Percentiles rank a stretch among this genome's conserved stretches.
These are phyloP conservation scores for Rhamnusium bicolor DNA, from an alignment of 2,888 invertebrate species.

Conservation along the genomic window DNA sequence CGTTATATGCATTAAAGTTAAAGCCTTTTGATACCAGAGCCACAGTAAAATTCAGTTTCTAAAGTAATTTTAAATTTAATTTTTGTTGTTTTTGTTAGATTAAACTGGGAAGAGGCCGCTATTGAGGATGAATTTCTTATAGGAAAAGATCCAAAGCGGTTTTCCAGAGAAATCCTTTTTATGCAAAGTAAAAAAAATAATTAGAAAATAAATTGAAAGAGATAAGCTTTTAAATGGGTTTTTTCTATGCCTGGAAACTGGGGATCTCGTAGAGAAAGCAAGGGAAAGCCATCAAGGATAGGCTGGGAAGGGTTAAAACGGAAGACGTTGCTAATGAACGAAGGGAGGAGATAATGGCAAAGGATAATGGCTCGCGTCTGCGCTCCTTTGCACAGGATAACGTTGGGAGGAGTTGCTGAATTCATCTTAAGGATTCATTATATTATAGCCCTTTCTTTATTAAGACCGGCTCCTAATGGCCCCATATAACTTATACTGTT, in stretches of 20 bases:
- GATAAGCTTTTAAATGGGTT: slow-evolving; percentile 37
- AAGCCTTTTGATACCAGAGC: neutral
- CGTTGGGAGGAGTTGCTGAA: slow-evolving; percentile 61
- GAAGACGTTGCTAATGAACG: slow-evolving; percentile 67
- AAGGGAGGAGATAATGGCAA: slow-evolving; percentile 69
- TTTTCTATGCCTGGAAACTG: slow-evolving; percentile 4
- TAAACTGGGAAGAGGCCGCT: neutral
- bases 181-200: slow-evolving; percentile 41
- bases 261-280: slow-evolving; percentile 2
- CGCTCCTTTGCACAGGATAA: slow-evolving; percentile 58
- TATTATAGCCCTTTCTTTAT: slow-evolving; percentile 54
- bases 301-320: slow-evolving; percentile 50
- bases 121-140: slow-evolving; percentile 9
- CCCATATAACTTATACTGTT: slow-evolving; percentile 17
- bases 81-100: slow-evolving; percentile 23
- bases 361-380: slow-evolving; percentile 69
- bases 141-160: neutral
- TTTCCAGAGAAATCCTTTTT: slow-evolving; percentile 24
- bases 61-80: slow-evolving; percentile 4
- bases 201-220: slow-evolving; percentile 43
- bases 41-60: neutral
- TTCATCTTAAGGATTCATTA: slow-evolving; percentile 60
- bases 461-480: slow-evolving; percentile 50
- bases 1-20: neutral
- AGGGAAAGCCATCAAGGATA: slow-evolving; percentile 10